Conservation (phyloP, 2,113 vertebrate genomes). For the Thryonomys swinderianus region DNA sequence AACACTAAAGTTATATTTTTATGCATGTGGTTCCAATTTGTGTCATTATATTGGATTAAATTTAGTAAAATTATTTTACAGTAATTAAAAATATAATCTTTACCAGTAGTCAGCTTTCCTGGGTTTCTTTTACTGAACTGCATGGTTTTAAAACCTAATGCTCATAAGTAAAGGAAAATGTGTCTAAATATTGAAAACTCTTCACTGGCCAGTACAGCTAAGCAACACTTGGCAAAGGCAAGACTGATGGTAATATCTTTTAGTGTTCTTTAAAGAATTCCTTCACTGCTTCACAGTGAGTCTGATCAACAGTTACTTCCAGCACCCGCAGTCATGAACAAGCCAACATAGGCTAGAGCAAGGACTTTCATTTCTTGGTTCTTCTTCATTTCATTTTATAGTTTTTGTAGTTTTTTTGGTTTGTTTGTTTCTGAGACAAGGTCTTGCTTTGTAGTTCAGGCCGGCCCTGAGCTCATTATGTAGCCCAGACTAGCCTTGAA, state of each 20-base stretch:
- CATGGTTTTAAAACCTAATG: background rate
- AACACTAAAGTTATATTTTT: background rate
- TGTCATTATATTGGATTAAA: background rate
- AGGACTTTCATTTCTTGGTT: background rate
- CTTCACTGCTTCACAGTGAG: background rate
- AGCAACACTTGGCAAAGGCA: background rate
- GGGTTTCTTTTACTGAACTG: background rate
- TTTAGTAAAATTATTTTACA: background rate
- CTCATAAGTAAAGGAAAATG: background rate
- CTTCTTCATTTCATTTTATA: background rate
- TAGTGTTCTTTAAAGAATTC: background rate
- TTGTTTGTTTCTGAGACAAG: too few species aligned
- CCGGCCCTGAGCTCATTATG: too few species aligned
- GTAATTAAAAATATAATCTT: background rate
- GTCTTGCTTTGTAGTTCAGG: too few species aligned
- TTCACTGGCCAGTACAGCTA: background rate
- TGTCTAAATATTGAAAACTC: background rate
- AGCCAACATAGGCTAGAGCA: background rate
- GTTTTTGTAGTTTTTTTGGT: too few species aligned
- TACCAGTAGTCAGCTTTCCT: background rate
- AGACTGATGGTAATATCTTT: background rate
- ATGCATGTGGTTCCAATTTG: background rate
- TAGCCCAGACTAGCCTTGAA: too few species aligned
- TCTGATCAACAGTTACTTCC: background rate
- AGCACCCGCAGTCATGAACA: too few species aligned